A percentile compares a stretch with the other conserved stretches of the same genome.
These are phyloP conservation scores for Oscheius sp. DNA, from an alignment of 2,888 invertebrate genomes.

Conservation along the genomic window DNA sequence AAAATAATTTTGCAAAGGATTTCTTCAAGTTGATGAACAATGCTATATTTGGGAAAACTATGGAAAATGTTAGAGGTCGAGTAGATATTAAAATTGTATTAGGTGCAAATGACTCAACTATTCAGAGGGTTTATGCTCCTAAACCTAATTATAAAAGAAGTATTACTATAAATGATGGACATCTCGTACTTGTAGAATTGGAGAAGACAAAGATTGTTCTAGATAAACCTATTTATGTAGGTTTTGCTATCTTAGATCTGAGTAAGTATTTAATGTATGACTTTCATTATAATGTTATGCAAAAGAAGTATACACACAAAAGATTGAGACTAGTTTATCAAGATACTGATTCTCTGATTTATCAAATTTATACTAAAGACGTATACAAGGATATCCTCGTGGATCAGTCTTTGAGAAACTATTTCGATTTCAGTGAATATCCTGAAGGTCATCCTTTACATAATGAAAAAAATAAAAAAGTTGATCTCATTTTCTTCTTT, in stretches of 20 bases:
- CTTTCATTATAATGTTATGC: conserved; percentile 54
- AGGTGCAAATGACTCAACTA: conserved; percentile 26
- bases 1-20: conserved; percentile 70
- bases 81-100: conserved; percentile 64
- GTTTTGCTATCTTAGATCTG: conserved; percentile 46
- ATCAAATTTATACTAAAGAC: conserved; percentile 64
- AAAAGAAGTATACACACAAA: conserved; percentile 34
- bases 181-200: conserved; percentile 44
- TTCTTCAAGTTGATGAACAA: conserved; percentile 72
- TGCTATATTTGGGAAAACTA: no score
- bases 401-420: conserved; percentile 7
- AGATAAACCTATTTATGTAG: no score
- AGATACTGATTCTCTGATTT: conserved; percentile 66
- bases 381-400: conserved; percentile 66
- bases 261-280: conserved; percentile 45
- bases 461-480: no score
- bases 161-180: conserved; percentile 29
- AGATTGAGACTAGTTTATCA: conserved; percentile 54
- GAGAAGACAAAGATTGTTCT: conserved; percentile 38
- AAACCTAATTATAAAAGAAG: conserved; percentile 39
- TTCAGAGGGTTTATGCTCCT: conserved; percentile 23
- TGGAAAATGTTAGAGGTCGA: conserved; percentile 70
- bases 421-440: no score
- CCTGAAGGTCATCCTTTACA: no score
- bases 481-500: no score